phyloP scores from a whole-genome alignment of 2,888 invertebrate genomes.

The Apotomis capreana region DNA sequence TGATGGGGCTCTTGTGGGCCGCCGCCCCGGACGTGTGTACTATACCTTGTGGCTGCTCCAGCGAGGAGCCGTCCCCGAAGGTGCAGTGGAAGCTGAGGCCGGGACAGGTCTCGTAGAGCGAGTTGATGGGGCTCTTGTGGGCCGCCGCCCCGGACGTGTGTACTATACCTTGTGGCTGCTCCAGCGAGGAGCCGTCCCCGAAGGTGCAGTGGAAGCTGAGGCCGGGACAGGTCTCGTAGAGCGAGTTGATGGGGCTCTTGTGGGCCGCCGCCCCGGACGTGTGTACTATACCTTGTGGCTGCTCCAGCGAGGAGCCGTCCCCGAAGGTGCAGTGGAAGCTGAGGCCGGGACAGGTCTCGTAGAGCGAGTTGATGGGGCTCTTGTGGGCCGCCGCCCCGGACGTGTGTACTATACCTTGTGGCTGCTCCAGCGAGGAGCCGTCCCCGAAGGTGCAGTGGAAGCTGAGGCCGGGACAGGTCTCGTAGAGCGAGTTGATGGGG shows the following conservation, averaged over 20 bases:
- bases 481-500: neutral
- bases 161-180: neutral
- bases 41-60: too few relatives aligned
- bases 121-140: neutral
- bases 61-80: neutral
- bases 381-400: neutral
- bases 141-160: neutral
- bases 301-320: neutral
- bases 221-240: neutral
- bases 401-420: neutral
- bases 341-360: neutral
- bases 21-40: neutral
- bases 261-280: neutral
- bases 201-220: neutral
- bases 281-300: neutral
- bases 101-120: neutral
- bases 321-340: neutral
- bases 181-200: neutral
- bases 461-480: neutral
- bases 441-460: neutral
- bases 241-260: neutral
- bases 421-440: neutral
- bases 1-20: conserved; percentile 20
- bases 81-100: neutral
- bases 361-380: neutral